Evolutionary conservation across 2,797 vertebrate genomes (phyloP).

Genomic region (Emys orbicularis): DNA sequence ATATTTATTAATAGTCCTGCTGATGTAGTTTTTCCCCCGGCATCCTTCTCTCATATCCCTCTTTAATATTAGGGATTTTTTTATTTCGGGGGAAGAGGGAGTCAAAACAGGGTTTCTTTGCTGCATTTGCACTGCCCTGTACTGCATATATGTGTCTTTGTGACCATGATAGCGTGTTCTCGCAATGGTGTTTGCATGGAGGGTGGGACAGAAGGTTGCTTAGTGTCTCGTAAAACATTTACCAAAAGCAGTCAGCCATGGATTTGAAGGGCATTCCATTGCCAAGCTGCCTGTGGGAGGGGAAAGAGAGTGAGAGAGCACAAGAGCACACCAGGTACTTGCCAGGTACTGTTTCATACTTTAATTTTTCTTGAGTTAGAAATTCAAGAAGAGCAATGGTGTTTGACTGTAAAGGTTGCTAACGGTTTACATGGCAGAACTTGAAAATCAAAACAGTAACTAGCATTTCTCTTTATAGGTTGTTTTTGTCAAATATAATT

Average conservation of each 20-base stretch:
- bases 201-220: constrained; percentile 83
- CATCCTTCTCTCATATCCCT: neutral
- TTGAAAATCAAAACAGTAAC: neutral
- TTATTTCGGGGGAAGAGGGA: neutral
- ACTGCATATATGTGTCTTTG: constrained; percentile 32
- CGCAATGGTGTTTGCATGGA: constrained; percentile 82
- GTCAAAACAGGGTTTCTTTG: neutral
- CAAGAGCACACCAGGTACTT: constrained; percentile 50
- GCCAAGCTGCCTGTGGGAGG: constrained; percentile 72
- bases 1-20: constrained; percentile 44
- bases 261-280: constrained; percentile 80
- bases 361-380: constrained; percentile 45
- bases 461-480: neutral
- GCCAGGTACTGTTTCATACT: constrained; percentile 75
- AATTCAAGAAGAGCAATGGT: neutral
- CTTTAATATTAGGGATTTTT: neutral
- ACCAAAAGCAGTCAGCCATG: constrained; percentile 78
- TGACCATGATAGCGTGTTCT: constrained; percentile 71
- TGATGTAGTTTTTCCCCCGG: neutral
- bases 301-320: constrained; percentile 40
- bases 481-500: neutral
- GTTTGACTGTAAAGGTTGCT: neutral
- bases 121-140: constrained; percentile 35
- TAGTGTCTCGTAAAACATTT: constrained; percentile 87
- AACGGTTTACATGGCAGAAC: neutral